These are phyloP conservation scores for Notarius quadriscutis DNA, from an alignment of 2,113 vertebrate genomes.

Conservation along the genomic window DNA sequence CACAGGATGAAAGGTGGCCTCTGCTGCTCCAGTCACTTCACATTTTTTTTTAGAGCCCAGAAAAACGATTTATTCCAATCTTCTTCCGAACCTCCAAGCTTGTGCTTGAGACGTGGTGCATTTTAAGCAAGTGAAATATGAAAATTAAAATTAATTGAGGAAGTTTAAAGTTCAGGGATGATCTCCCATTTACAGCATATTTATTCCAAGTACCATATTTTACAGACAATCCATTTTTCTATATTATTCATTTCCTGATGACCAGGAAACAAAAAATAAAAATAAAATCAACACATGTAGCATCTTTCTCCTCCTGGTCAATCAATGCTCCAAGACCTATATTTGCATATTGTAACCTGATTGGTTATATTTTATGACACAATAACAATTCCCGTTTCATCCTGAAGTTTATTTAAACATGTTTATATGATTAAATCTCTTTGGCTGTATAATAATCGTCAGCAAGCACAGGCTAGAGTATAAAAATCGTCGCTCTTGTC, in stretches of 20 bases:
- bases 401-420: neutral
- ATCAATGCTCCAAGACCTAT: neutral
- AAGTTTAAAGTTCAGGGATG: neutral
- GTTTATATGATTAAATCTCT: neutral
- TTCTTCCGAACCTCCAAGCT: neutral
- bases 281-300: neutral
- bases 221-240: neutral
- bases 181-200: neutral
- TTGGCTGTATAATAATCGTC: neutral
- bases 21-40: slow-evolving; percentile 46
- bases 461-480: neutral
- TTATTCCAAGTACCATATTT: neutral
- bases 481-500: neutral
- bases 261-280: neutral
- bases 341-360: slow-evolving; percentile 3
- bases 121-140: neutral
- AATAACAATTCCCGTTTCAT: neutral
- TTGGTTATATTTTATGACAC: neutral
- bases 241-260: neutral
- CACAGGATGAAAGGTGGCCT: slow-evolving; percentile 53
- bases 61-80: neutral
- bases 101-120: slow-evolving; percentile 15
- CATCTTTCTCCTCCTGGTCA: neutral
- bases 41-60: neutral
- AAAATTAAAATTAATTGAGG: neutral